phyloP scores from a whole-genome alignment of 2,113 vertebrate genomes.

The Circaetus gallicus region DNA sequence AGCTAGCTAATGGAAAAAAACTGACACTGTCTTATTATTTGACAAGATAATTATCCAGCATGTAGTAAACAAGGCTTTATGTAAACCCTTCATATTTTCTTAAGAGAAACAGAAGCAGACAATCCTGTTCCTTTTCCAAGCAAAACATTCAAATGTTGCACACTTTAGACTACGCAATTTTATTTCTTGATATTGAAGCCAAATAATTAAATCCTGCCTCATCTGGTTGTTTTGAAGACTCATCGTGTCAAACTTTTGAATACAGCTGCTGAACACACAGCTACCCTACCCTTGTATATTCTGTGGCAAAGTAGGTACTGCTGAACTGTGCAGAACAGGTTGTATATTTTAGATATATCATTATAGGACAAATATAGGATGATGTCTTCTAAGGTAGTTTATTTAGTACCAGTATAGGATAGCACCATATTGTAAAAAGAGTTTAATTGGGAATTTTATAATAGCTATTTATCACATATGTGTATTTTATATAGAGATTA shows the following conservation, averaged over 20 bases:
- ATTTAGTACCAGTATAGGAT: not conserved
- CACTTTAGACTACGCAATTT: not conserved
- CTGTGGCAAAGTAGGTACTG: not conserved
- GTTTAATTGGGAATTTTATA: not conserved
- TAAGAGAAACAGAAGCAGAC: not conserved
- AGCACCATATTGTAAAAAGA: not conserved
- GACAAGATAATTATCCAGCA: not conserved
- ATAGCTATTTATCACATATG: not conserved
- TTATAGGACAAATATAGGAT: not conserved
- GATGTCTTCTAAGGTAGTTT: not conserved
- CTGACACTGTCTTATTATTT: not conserved
- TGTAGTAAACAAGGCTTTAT: constrained; percentile 9
- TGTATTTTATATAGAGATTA: not conserved
- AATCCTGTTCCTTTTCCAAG: not conserved
- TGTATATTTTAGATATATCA: not conserved
- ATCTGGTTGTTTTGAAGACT: not conserved
- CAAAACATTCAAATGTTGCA: not conserved
- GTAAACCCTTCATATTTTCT: not conserved
- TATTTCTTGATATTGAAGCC: not conserved
- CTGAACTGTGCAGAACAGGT: not conserved
- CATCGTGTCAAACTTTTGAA: not conserved
- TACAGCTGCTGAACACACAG: not conserved
- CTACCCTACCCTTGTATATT: not conserved
- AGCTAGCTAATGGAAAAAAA: constrained; percentile 9
- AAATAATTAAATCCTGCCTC: not conserved